Evolutionary conservation across 2,113 vertebrate species (phyloP).

Genomic region (Phycodurus eques): DNA sequence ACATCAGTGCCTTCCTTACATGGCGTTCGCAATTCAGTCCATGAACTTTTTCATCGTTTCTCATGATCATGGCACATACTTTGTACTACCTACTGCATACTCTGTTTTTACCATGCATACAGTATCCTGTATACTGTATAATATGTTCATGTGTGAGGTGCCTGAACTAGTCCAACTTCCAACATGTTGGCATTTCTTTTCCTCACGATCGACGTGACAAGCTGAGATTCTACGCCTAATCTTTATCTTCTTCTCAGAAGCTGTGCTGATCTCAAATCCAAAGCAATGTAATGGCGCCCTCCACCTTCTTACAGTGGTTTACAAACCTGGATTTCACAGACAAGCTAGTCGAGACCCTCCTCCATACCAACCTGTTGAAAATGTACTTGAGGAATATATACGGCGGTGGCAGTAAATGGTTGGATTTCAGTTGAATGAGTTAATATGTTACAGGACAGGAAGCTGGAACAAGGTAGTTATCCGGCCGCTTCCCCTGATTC

Average conservation of each 20-base stretch:
- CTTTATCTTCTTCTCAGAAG: background rate
- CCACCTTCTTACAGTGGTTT: background rate
- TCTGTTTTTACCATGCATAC: too few relatives aligned
- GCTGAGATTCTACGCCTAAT: background rate
- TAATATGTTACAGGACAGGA: conserved; percentile 28
- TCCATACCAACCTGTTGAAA: background rate
- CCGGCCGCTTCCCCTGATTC: conserved; percentile 36
- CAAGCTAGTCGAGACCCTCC: too few relatives aligned
- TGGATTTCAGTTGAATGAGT: background rate
- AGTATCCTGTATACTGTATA: too few relatives aligned
- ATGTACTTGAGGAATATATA: background rate
- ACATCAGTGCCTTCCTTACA: too few relatives aligned
- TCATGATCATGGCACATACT: background rate
- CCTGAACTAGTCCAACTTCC: background rate
- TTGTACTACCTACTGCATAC: background rate
- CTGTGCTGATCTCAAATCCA: background rate
- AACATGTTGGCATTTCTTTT: background rate
- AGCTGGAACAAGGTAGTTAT: conserved; percentile 15
- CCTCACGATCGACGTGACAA: too few relatives aligned
- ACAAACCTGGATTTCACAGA: too few relatives aligned
- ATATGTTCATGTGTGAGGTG: background rate
- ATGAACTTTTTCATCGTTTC: background rate
- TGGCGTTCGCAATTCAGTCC: too few relatives aligned
- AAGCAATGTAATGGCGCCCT: too few relatives aligned
- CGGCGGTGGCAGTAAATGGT: background rate